Evolutionary conservation across 2,797 vertebrate species (phyloP), one percentile per base, ranked within the genome.

Genomic region (Pyrrhura leucotis): DNA sequence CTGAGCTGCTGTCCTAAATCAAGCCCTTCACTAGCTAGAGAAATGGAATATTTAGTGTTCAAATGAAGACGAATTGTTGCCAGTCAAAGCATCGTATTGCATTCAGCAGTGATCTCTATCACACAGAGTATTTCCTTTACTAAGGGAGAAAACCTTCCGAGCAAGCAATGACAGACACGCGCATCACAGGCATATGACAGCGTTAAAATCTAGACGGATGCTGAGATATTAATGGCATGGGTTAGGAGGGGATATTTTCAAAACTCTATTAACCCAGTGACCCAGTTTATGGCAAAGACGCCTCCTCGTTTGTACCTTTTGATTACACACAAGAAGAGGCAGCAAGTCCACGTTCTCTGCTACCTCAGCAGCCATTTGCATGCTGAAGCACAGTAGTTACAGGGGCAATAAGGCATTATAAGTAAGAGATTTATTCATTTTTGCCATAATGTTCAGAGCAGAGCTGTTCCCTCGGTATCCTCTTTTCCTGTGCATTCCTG

Each of bases 241-340:
- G 63, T 81, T 76, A 91, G 35, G 33, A 90, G 67, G 21, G 40
- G 21, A 37, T 77, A 15, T 67, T 82, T 85, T 79, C 89, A 88
- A 86, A 92, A 85, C 37, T 73, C 71, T 76, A 37, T 94, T 95
- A 96, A 90, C 93, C 58, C 85, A 95, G 66, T 91, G 69, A 92
- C 87, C 71, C 83, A 73, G 42, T 72, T 94, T 87, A 82, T 14
- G n/a, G 37, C 22, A 39, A 85, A 73, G 53, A 87, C 2, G 6
- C 45, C 42, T 94, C 68, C 59, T 79, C 51, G 25, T 50, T 79
- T 58, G 26, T 74, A 96, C 80, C 56, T 90, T 71, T 76, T 71
- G 71, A 83, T 87, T 84, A 77, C 62, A 62, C n/a, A 50, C 11
- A 12, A 89, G 50, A 81, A 79, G 56, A 73, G 45, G 35, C 28